Evolutionary conservation across 2,797 vertebrate species (phyloP), one percentile per base, ranked within the genome.

Genomic region (Peromyscus melanophrys): DNA sequence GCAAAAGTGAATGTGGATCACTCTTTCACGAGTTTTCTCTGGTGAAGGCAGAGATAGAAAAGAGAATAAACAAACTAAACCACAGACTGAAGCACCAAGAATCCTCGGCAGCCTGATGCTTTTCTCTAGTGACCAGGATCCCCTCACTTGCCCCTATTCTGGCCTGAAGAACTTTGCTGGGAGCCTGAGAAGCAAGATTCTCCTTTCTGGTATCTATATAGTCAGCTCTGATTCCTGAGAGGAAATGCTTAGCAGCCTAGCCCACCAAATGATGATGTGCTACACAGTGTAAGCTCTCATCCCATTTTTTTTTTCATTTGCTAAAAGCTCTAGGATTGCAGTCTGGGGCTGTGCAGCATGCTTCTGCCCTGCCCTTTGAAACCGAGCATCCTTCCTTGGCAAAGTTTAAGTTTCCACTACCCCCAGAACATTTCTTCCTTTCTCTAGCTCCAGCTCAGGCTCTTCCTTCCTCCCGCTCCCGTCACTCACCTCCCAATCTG

Each of bases 1-100:
- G 21, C 0, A 10, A 49, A 37, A 1, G 0, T 31, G 27, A 21
- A 1, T 23, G 2, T 16, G 23, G 46, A 34, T 4, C 23, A 34
- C 34, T 19, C 43, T 27, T 31, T 31, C 25, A 19, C 17, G 23
- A 78, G 14, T 2, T 40, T 12, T 40, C 27, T 59, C 12, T 31
- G 37, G 1, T 1, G 37, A 65, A 91, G 31, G 40, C 40, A 59
- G 29, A 34, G 29, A 4, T 49, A 5, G 16, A 34, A 52, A 2
- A 40, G 80, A 92, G 75, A 77, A 23, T 21, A 29, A 77, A 43
- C 7, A 40, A n/a, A 31, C 0, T 4, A 59, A 40, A 9, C 27
- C 52, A 73, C 31, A 69, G 49, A 34, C 8, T 46, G 37, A 31
- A 29, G 19, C 16, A 12, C 57, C 2, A 29, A 19, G 29, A 82